Evolutionary conservation across 2,888 invertebrate species (phyloP).

Genomic region (Coelopa pilipes): DNA sequence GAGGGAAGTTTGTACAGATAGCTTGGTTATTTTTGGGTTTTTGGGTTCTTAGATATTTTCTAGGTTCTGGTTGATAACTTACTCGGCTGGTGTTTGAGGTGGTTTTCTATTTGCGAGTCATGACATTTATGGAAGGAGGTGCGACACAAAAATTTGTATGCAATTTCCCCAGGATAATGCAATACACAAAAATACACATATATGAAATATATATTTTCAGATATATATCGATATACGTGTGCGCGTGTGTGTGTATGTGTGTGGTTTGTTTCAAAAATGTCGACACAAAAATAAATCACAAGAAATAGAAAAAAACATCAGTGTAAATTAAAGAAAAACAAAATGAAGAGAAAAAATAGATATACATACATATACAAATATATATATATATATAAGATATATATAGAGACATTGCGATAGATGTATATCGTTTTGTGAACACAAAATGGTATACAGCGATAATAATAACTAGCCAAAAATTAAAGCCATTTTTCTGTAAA

Average conservation of each 20-base stretch:
- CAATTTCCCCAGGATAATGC: conserved; percentile 45
- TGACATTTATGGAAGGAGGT: conserved; percentile 47
- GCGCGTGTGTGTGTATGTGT: no score
- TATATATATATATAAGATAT: no score
- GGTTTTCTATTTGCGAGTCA: conserved; percentile 64
- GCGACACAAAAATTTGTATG: conserved; percentile 45
- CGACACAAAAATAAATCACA: conserved; percentile 49
- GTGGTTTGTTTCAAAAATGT: conserved; percentile 41
- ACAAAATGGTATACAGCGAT: no score
- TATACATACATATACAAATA: neutral
- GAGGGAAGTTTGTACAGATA: neutral
- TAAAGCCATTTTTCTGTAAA: no score
- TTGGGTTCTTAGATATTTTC: conserved; percentile 31
- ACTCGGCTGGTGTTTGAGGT: conserved; percentile 67
- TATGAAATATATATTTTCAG: no score
- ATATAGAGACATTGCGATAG: no score
- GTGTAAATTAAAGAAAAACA: conserved; percentile 6
- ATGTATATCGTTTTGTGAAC: no score
- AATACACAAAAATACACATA: conserved; percentile 49
- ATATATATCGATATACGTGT: no score
- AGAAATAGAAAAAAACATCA: conserved; percentile 40
- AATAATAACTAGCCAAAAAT: no score
- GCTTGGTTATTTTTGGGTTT: neutral
- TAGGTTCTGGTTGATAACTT: conserved; percentile 49
- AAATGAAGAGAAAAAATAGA: conserved; percentile 21